These are phyloP conservation scores for Hemichromis elongatus DNA, from an alignment of 2,113 vertebrate species.

Conservation along the genomic window DNA sequence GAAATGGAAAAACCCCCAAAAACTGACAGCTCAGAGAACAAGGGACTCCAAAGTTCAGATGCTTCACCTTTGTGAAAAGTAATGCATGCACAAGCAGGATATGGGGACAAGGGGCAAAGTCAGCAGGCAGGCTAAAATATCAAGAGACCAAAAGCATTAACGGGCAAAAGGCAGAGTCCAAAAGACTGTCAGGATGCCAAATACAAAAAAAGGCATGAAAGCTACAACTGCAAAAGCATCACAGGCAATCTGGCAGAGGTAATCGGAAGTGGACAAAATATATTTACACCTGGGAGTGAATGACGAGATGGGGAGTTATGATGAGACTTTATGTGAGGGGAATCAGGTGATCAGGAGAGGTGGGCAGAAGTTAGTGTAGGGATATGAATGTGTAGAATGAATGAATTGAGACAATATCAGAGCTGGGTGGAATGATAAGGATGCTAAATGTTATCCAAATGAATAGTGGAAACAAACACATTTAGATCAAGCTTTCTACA, in stretches of 20 bases:
- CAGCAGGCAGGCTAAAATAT: background rate
- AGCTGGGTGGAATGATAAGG: background rate
- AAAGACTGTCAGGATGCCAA: background rate
- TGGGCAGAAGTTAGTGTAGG: background rate
- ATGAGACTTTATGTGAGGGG: background rate
- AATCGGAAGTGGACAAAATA: background rate
- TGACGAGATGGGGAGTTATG: background rate
- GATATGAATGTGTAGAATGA: background rate
- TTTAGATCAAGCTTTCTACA: background rate
- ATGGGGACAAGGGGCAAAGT: background rate
- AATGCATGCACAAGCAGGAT: background rate
- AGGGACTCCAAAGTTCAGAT: background rate
- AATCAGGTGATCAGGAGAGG: background rate
- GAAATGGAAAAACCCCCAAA: fast-evolving
- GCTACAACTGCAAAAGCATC: background rate
- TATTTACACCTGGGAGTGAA: background rate
- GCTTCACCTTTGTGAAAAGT: background rate
- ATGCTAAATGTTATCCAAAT: background rate
- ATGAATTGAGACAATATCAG: background rate
- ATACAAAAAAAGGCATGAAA: background rate
- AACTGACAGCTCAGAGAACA: background rate
- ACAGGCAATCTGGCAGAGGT: background rate
- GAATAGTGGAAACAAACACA: background rate
- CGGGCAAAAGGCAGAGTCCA: background rate
- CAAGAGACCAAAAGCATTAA: background rate